These are phyloP conservation scores for Argynnis bischoffii DNA, from an alignment of 2,888 invertebrate genomes.

Conservation along the genomic window DNA sequence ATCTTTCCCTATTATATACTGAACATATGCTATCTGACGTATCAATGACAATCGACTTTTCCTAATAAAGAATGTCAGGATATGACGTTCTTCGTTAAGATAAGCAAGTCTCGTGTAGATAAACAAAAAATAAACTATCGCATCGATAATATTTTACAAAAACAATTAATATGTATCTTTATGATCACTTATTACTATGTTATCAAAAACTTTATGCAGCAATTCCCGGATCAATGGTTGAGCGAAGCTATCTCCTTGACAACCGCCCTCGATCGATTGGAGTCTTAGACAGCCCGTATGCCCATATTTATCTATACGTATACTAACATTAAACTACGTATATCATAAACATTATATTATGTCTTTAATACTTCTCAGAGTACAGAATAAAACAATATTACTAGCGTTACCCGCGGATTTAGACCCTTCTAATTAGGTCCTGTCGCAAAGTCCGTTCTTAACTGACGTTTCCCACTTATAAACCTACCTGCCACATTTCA, in stretches of 20 bases:
- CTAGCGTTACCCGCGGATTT: too few species aligned
- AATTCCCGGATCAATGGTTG: slow-evolving; percentile 22
- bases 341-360: not conserved
- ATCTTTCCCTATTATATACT: slow-evolving; percentile 21
- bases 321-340: not conserved
- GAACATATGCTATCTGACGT: not conserved
- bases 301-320: not conserved
- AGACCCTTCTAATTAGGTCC: too few species aligned
- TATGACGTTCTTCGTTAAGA: not conserved
- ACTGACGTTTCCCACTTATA: too few species aligned
- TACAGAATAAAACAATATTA: too few species aligned
- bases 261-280: slow-evolving; percentile 56
- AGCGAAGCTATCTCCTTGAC: slow-evolving; percentile 45
- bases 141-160: too few species aligned
- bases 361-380: too few species aligned
- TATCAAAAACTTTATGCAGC: not conserved
- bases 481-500: too few species aligned
- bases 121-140: too few species aligned
- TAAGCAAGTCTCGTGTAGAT: not conserved
- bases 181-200: too few species aligned
- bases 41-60: not conserved
- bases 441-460: too few species aligned
- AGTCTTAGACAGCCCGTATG: slow-evolving; percentile 34
- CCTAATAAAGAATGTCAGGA: not conserved
- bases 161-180: too few species aligned